Percentiles rank a stretch among this genome's conserved stretches.
Evolutionary conservation across 2,888 invertebrate species (phyloP).

Genomic region (Lepetodrilus schrolli): DNA sequence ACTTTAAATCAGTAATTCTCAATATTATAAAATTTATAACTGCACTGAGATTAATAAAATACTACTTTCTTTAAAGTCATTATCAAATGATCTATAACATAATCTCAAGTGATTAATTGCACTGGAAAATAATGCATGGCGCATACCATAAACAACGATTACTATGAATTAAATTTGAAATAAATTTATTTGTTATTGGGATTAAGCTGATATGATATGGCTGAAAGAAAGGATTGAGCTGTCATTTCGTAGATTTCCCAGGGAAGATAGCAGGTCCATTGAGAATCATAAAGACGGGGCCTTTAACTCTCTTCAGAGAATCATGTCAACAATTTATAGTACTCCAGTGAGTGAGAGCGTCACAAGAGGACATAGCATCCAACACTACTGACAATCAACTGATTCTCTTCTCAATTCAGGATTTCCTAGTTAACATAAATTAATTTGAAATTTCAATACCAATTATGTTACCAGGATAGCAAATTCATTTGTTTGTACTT

Average conservation of each 20-base stretch:
- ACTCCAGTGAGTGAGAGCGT: neutral
- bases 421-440: neutral
- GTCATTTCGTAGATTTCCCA: too few species aligned
- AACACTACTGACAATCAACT: too few species aligned
- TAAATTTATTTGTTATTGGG: slow-evolving; percentile 14
- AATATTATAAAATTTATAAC: too few species aligned
- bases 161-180: neutral
- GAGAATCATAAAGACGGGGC: neutral
- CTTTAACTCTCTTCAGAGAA: neutral
- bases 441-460: too few species aligned
- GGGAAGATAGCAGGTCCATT: neutral
- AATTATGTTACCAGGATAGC: too few species aligned
- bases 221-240: neutral
- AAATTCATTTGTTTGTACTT: too few species aligned
- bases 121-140: neutral
- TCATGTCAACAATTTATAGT: neutral
- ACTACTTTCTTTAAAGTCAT: too few species aligned
- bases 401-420: neutral
- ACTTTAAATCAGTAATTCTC: too few species aligned
- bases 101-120: neutral
- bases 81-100: too few species aligned
- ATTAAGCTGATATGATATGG: neutral
- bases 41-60: too few species aligned
- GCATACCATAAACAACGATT: slow-evolving; percentile 16
- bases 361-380: neutral